Base-by-base conservation (phyloP, 1,140 invertebrate species). In the Triops cancriformis region DNA sequence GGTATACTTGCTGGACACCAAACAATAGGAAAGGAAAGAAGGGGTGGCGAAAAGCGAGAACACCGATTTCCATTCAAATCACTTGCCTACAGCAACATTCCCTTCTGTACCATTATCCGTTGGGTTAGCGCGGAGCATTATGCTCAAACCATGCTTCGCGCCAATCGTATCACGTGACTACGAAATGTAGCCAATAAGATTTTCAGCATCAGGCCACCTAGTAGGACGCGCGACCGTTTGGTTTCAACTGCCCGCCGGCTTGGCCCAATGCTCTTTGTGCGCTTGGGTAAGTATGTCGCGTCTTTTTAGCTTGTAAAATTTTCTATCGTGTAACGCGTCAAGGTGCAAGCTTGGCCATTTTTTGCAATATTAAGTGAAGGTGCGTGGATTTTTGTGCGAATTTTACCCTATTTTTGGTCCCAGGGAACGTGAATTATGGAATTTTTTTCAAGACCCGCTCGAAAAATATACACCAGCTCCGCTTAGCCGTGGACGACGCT, bases 301-400 rank as follows among this genome's bases (percentile, higher is more conserved):
- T 76, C 64, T 76, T 43, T 26, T 42, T 18, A 27, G 43, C 75
- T 76, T 64, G 26, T 41, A 43, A 23, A n/a, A 76, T 51, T 76
- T 76, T 64, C 26, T 51, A 41, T 76, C 43, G 64, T 51, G 64
- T 76, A 51, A 76, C n/a, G 27, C 31, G 43, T 26, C n/a, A 76
- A 45, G 37, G 45, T 43, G 31, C 42, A 76, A 37, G 42, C 75
- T 72, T 76, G 73, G 26, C 18, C 31, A 79, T 76, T 78, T 72
- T 72, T 37, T 73, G 14, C 51, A 27, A 72, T 72, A 76, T 76
- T 73, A 73, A 76, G 28, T 18, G n/a, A 23, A 76, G 73, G 72
- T 43, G 27, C 72, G 26, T 64, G 74, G 78, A 79, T 79, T 79
- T 79, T 79, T 79, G 31, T 42, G 41, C 74, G 72, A 76, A 76